Percentiles rank a stretch among this genome's conserved stretches.
Evolutionary conservation across 2,888 invertebrate species (phyloP).

Genomic region (Synanthedon tipuliformis): DNA sequence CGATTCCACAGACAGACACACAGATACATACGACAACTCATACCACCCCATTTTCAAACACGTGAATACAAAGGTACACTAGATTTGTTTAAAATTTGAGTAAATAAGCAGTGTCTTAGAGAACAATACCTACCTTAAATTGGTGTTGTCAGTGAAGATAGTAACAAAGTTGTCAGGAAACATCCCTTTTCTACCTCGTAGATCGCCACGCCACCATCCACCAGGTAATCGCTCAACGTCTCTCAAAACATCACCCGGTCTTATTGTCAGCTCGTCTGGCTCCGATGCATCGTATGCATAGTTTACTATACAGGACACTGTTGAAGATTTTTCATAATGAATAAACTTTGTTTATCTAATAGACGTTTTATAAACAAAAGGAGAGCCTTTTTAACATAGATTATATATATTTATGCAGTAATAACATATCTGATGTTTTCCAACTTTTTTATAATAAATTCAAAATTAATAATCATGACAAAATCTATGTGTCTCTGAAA

Average conservation of each 20-base stretch:
- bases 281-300: constrained; percentile 89
- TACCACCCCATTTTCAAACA: too few species aligned
- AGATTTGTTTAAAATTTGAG: too few species aligned
- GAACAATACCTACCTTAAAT: constrained; percentile 41
- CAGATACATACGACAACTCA: too few species aligned
- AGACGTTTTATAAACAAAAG: neutral
- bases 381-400: neutral
- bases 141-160: constrained; percentile 55
- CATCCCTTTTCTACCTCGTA: constrained; percentile 84
- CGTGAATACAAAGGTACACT: too few species aligned
- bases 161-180: constrained; percentile 95
- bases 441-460: too few species aligned
- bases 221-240: constrained; percentile 82
- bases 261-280: constrained; percentile 84
- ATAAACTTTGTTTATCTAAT: neutral
- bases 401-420: too few species aligned
- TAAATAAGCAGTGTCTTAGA: too few species aligned
- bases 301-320: constrained; percentile 86
- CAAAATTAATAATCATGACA: too few species aligned
- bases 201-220: constrained; percentile 94
- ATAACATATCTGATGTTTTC: too few species aligned
- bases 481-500: too few species aligned
- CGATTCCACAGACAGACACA: too few species aligned
- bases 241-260: constrained; percentile 85
- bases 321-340: constrained; percentile 8